Percentiles rank a stretch among this genome's conserved stretches.
Conservation (phyloP, 2,888 invertebrate species). For the Eumacrocentrus americanus region DNA sequence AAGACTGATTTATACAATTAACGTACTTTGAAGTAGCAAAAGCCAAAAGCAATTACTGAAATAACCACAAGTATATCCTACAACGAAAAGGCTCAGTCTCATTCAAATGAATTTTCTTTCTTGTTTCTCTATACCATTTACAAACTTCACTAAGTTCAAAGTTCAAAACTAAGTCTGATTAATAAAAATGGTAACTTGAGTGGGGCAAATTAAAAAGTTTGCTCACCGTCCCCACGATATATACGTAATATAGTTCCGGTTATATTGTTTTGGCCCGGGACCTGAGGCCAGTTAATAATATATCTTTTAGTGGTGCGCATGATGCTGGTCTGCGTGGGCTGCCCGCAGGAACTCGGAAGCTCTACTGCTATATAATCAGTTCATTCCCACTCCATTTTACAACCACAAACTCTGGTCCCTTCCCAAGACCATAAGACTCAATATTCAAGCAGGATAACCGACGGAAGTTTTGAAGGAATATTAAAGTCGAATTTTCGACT, state of each 20-base stretch:
- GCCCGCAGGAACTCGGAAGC: conserved; percentile 7
- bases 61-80: conserved; percentile 11
- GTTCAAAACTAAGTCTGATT: conserved; percentile 13
- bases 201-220: conserved; percentile 25
- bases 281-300: conserved; percentile 25
- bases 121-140: not conserved
- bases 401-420: conserved; percentile 2
- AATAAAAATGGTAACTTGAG: conserved; percentile 24
- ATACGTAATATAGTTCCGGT: conserved; percentile 18
- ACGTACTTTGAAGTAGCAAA: conserved; percentile 3
- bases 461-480: too few relatives aligned
- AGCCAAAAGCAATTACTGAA: conserved; percentile 21
- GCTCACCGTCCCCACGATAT: too few relatives aligned
- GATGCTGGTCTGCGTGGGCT: not conserved
- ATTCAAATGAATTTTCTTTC: conserved; percentile 9
- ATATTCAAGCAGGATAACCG: conserved; percentile 2
- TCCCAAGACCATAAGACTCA: conserved; percentile 4
- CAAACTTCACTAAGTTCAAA: conserved; percentile 10
- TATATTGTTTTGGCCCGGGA: conserved; percentile 14
- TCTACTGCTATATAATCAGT: not conserved
- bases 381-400: not conserved
- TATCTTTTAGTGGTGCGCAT: conserved; percentile 12
- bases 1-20: conserved; percentile 15
- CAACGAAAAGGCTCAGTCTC: not conserved
- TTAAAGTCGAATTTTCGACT: not conserved